Evolutionary conservation across 2,113 vertebrate species (phyloP), one percentile per base, ranked within the genome.

Genomic region (Pontoporia blainvillei): DNA sequence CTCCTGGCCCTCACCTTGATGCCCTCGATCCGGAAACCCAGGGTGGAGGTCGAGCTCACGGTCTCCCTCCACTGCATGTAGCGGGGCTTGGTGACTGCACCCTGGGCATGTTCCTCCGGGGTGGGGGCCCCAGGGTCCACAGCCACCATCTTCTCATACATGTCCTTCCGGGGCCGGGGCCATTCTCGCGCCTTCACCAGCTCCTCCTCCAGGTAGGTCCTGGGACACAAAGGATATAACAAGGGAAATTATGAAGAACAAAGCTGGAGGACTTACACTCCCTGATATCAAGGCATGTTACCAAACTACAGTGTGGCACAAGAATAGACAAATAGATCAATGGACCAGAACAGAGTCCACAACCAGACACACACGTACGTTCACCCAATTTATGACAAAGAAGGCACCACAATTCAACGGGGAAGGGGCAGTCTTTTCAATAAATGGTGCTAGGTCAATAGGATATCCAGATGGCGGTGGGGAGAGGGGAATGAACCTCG

Each of bases 51-150:
- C 3, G 99, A 99, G 98, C 99, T 99, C 73, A 99, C 98, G 0
- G 99, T 99, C 97, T 99, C 99, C 79, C 99, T 98, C 99, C 99
- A 99, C 97, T 99, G 99, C 99, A 99, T 99, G 98, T 99, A 99
- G 90, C 99, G 98, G 6, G 99, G 99, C 96, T 99, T 99, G 79
- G 99, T 98, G 73, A 99, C 95, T 0, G 99, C 99, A 39, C 98
- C 98, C 98, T 99, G 99, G 12, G 98, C 97, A 0, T 98, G 99
- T 96, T 99, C 99, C 98, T 99, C 97, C 0, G 98, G 95, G 0
- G 99, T 99, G 8, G 99, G 99, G 1, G 99, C 99, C 1, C 96
- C 97, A 0, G 99, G 99, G 84, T 99, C 99, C 97, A 99, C 99
- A 0, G 99, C 99, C 18, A 99, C 98, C 99, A 99, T 99, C 98